phyloP scores from a whole-genome alignment of 2,797 vertebrate genomes.

The Molossus molossus region DNA sequence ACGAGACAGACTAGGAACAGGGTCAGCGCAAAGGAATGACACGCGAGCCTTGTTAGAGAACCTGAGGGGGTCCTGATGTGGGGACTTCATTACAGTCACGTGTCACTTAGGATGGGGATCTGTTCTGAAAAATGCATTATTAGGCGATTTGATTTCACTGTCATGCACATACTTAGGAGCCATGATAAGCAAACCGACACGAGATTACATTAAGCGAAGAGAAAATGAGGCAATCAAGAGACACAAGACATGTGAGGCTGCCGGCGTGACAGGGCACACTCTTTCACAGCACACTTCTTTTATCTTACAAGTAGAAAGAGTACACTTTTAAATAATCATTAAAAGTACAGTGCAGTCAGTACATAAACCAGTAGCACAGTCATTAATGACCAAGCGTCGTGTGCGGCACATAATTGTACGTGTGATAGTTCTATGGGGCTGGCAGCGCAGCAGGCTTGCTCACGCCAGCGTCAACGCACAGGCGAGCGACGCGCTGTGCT shows the following conservation, averaged over 20 bases:
- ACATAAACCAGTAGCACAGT: background rate
- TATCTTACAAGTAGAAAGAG: background rate
- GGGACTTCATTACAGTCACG: background rate
- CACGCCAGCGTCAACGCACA: background rate
- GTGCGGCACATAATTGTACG: background rate
- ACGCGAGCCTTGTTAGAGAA: background rate
- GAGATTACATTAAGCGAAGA: background rate
- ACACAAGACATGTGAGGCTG: background rate
- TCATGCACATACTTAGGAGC: background rate
- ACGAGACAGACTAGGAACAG: background rate
- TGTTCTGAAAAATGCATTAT: background rate
- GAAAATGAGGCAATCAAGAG: background rate
- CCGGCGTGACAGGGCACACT: background rate
- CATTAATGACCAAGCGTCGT: background rate
- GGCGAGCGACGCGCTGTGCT: background rate
- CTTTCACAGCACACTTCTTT: background rate
- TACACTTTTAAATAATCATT: background rate
- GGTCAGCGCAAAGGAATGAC: background rate
- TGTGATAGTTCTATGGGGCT: background rate
- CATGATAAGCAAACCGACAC: background rate
- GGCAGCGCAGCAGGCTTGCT: background rate
- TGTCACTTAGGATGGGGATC: background rate
- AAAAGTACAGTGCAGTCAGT: background rate
- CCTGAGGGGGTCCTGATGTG: background rate
- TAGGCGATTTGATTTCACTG: background rate